These are phyloP conservation scores for Trichoplusia ni DNA, from an alignment of 1,140 invertebrate species.

Conservation along the genomic window DNA sequence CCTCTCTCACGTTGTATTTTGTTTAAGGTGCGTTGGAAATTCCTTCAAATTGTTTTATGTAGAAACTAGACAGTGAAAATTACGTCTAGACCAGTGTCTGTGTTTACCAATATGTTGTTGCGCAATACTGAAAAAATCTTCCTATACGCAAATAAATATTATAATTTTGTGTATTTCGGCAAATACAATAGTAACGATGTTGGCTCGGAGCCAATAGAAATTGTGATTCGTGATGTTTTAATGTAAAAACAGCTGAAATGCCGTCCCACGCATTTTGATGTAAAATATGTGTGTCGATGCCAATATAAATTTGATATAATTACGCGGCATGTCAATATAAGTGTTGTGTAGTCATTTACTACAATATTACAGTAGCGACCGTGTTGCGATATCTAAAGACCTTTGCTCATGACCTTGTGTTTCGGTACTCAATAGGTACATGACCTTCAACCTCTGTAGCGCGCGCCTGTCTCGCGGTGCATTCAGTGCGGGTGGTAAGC, in stretches of 20 bases:
- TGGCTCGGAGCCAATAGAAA: slow-evolving; percentile 5
- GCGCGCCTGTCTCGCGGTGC: too few species aligned
- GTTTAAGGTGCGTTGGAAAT: background rate
- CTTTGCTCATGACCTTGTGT: too few species aligned
- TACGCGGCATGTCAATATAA: background rate
- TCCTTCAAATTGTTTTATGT: background rate
- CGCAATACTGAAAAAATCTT: background rate
- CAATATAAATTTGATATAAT: background rate
- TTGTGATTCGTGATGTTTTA: slow-evolving; percentile 12
- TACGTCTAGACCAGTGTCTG: background rate
- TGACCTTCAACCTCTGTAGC: too few species aligned
- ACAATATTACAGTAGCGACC: too few species aligned
- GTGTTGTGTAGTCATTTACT: background rate
- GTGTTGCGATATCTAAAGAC: too few species aligned
- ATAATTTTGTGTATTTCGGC: background rate
- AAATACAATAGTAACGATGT: slow-evolving; percentile 5
- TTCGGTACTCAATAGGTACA: too few species aligned
- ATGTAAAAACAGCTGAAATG: slow-evolving; percentile 10
- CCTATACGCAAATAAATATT: slow-evolving; percentile 5
- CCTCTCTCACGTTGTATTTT: background rate
- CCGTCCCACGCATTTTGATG: background rate
- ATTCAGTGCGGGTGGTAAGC: too few species aligned
- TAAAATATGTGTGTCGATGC: background rate
- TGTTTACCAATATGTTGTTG: slow-evolving; percentile 6
- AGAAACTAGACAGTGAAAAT: background rate